These are phyloP conservation scores for Eilema caniola DNA, from an alignment of 2,888 invertebrate species.

Conservation along the genomic window DNA sequence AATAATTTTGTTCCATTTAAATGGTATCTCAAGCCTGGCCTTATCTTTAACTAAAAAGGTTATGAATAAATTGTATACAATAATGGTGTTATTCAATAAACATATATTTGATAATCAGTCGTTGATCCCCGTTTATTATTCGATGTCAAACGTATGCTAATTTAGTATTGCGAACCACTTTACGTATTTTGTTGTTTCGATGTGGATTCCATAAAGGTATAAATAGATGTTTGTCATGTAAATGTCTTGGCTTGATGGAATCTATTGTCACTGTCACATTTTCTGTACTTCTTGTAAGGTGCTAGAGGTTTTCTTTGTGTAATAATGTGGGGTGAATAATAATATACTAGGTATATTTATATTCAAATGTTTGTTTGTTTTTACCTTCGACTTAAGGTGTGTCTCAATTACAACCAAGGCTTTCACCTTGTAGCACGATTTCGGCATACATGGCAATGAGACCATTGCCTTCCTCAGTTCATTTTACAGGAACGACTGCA, in stretches of 20 bases:
- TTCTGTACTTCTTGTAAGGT: neutral
- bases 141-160: constrained; percentile 22
- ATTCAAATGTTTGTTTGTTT: too few species aligned
- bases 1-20: constrained; percentile 9
- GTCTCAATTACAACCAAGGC: too few species aligned
- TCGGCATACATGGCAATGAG: too few species aligned
- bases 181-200: neutral
- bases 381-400: too few species aligned
- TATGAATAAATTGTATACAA: constrained; percentile 23
- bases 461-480: too few species aligned
- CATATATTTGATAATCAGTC: constrained; percentile 26
- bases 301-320: too few species aligned
- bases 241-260: neutral
- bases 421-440: too few species aligned
- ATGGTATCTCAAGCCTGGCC: neutral
- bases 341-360: too few species aligned
- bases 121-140: constrained; percentile 17
- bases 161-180: constrained; percentile 32
- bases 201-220: neutral
- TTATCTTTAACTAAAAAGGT: constrained; percentile 23
- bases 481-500: too few species aligned
- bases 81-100: constrained; percentile 24
- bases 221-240: neutral
- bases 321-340: too few species aligned
- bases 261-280: neutral